Base-by-base conservation (phyloP, 2,113 vertebrate species). In the Otocyon megalotis region DNA sequence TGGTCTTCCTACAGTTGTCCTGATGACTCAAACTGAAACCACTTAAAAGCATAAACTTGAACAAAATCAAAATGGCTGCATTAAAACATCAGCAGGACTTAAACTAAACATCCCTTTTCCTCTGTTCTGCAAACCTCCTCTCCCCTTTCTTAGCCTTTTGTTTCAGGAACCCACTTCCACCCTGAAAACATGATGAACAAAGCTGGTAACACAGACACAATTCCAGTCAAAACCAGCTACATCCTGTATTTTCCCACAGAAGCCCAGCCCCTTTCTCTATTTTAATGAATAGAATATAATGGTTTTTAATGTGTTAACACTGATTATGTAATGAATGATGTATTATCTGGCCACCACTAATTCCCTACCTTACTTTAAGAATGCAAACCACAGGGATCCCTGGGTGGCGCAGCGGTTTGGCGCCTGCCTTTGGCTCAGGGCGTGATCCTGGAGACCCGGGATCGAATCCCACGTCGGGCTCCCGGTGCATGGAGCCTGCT, bases 151-250 rank as follows among this genome's bases (percentile, higher is more conserved):
- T 11, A 35, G 67, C n/a, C n/a, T 71, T 71, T 35, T 32, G 30
- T 35, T 35, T 35, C n/a, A 2, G 4, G 67, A 3, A 11, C 17
- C 17, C 0, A 17, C 9, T 71, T 20, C 1, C 17, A 71, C 17
- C 60, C 17, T 71, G 67, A 35, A 20, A 10, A 71, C 1, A 8
- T 11, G 67, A 71, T 8, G 30, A 17, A n/a, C 65, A 17, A 8
- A n/a, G 30, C 30, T 8, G 30, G 6, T 3, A 3, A 1, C 30
- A 16, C 15, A n/a, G 30, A 67, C 65, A 3, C 15, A n/a, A 3
- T 17, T 67, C 65, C 65, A 0, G 56, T 16, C 32, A 30, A 32
- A n/a, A 67, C 30, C 7, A 6, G 15, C 30, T 67, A 32, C 6
- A 67, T 67, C 15, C 65, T 67, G 30, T 67, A 8, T n/a, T 67